phyloP scores from a whole-genome alignment of 2,113 vertebrate genomes.

The Platanista minor region DNA sequence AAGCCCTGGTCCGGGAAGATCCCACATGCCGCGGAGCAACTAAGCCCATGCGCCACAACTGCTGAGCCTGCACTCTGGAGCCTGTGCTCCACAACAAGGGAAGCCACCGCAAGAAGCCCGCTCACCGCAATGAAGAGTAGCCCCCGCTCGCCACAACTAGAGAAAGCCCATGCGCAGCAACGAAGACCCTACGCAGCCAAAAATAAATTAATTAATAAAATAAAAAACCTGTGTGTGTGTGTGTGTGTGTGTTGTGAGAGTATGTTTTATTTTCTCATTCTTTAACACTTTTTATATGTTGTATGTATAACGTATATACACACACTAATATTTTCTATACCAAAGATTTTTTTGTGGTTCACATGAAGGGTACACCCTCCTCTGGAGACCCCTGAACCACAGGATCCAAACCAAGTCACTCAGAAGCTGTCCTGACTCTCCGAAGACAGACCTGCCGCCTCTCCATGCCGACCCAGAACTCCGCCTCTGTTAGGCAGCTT shows the following conservation, averaged over 20 bases:
- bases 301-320: not conserved
- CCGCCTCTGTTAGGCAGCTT: not conserved
- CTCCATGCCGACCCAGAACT: not conserved
- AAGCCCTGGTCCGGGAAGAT: not conserved
- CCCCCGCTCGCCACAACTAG: too few species aligned
- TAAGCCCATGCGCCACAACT: too few species aligned
- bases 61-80: too few species aligned
- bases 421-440: not conserved
- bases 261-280: not conserved
- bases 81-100: too few species aligned
- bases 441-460: too few species aligned
- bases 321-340: not conserved
- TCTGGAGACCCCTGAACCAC: not conserved
- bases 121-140: too few species aligned
- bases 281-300: not conserved
- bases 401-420: not conserved
- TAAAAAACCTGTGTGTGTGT: not conserved
- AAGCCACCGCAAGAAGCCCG: too few species aligned
- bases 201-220: too few species aligned
- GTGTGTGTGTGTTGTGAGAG: not conserved
- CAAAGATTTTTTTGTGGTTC: not conserved
- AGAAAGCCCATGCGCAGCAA: too few species aligned
- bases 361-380: not conserved
- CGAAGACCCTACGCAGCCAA: too few species aligned
- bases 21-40: too few species aligned